Base-by-base conservation (phyloP, 37 sponge, comb jelly and placozoan species). In the Theonella swinhoei region DNA sequence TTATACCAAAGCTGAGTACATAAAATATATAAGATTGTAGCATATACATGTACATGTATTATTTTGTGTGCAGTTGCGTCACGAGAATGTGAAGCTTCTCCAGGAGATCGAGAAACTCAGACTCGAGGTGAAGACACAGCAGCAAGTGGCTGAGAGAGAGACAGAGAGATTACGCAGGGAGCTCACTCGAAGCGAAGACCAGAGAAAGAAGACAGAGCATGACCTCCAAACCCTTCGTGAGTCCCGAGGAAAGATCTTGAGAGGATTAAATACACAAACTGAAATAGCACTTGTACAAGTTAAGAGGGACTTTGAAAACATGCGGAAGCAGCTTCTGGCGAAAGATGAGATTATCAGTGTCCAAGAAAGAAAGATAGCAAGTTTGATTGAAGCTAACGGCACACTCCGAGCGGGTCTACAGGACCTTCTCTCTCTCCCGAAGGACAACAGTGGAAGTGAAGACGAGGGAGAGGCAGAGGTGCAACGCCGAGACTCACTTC, bases 251-350 rank as follows among this genome's bases (percentile, higher is more conserved):
- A 89, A 89, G 68, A 40, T 89, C n/a, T 78, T 89, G 9, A 36
- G 84, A 73, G 89, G 89, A 22, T 64, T 89, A n/a, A 83, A 83
- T 64, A 89, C 79, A 28, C 89, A 89, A 62, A 83, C 89, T 2
- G 89, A 89, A 73, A 79, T 89, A 30, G 84, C 83, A 2, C 39
- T 62, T 38, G 75, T 82, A 1, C 89, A 89, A 31, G 64, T 89
- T 28, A 83, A 64, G 79, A 77, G 73, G 62, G 89, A 89, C 75
- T 85, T 90, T 68, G 90, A 90, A 19, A 28, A 84, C 37, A 70
- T 93, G 1, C 42, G 81, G 70, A 75, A 70, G 28, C 78, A 68
- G 54, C 74, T 93, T 0, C 42, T 72, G 42, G 64, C 67, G 3
- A 93, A 88, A 39, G 93, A 93, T 9, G 89, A 85, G 32, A 73